Conservation (phyloP, 2,888 invertebrate species). For the Lasius fuliginosus region DNA sequence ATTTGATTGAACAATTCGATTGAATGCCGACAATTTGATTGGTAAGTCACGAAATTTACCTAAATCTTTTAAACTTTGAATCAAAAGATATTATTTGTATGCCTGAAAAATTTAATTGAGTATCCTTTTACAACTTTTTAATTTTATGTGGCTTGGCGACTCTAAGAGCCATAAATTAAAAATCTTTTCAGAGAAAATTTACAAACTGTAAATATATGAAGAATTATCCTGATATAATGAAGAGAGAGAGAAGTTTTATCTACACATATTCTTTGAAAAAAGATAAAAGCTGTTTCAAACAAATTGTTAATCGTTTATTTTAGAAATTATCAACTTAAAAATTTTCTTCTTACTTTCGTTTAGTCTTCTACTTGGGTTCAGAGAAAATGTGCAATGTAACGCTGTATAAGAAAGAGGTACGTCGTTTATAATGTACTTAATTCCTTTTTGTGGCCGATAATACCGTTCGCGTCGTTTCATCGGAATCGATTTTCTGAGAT, state of each 20-base stretch:
- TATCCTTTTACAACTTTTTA: slow-evolving; percentile 21
- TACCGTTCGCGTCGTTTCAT: slow-evolving; percentile 42
- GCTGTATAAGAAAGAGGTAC: slow-evolving; percentile 16
- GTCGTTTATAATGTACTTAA: slow-evolving; percentile 45
- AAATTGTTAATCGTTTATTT: slow-evolving; percentile 23
- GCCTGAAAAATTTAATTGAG: slow-evolving; percentile 19
- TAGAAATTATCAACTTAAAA: slow-evolving; percentile 30
- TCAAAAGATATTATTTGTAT: neutral
- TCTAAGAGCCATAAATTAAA: slow-evolving; percentile 24
- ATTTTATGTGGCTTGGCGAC: slow-evolving; percentile 28
- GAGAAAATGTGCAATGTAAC: slow-evolving; percentile 32
- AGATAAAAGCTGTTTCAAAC: neutral
- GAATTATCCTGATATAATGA: neutral
- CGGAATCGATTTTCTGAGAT: slow-evolving; percentile 37
- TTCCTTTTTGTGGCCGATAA: slow-evolving; percentile 41
- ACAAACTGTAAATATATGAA: neutral
- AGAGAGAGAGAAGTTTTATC: slow-evolving; percentile 24
- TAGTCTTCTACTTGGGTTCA: neutral
- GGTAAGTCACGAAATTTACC: neutral
- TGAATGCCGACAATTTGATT: neutral
- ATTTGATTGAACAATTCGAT: slow-evolving; percentile 7
- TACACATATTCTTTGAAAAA: neutral
- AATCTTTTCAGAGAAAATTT: slow-evolving; percentile 19
- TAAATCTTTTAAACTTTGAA: slow-evolving; percentile 17
- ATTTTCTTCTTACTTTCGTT: slow-evolving; percentile 17